Base-by-base conservation (phyloP, 2,888 invertebrate species). In the Chaitophorus viminalis region DNA sequence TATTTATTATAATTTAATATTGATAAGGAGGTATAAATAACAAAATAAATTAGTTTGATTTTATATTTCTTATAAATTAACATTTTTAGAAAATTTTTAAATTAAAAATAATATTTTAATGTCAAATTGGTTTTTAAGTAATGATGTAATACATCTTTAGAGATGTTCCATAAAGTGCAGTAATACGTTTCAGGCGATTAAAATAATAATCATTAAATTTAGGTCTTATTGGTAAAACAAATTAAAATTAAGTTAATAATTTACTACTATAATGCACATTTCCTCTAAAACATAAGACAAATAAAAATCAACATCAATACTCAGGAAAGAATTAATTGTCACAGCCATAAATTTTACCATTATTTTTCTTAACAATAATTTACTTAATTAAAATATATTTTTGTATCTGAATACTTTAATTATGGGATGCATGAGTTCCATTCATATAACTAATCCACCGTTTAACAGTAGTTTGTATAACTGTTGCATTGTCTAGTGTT, bases 391-490 rank as follows among this genome's bases (percentile, higher is more conserved):
- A 82, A 72, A n/a, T 52, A 70, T 70, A 70, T 36, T 8, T 21
- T 29, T 25, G 18, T 72, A 54, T 76, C 39, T 74, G 3, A 78
- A 33, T 94, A 94, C 89, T 93, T 92, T 93, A 99, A 93, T 99
- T 99, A 92, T 99, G 99, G 81, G 97, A 95, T 5, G 99, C 97
- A 85, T 95, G 93, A 92, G 97, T 96, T n/a, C 99, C 99, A 91
- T 94, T 95, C 96, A 98, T 98, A 91, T 99, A 99, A 2, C 96
- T 96, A 90, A 96, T 95, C 99, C 99, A 99, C 85, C 99, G 92
- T 90, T 96, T 95, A 0, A 98, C 98, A 0, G 97, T 97, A 86
- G 94, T 94, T 29, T 94, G 93, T 89, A 98, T 94, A 88, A 98
- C 93, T 0, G 96, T 95, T 90, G 97, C 96, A 88, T 94, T 94